Base-by-base conservation (phyloP, 2,888 invertebrate genomes). In the Ligdia adustata region DNA sequence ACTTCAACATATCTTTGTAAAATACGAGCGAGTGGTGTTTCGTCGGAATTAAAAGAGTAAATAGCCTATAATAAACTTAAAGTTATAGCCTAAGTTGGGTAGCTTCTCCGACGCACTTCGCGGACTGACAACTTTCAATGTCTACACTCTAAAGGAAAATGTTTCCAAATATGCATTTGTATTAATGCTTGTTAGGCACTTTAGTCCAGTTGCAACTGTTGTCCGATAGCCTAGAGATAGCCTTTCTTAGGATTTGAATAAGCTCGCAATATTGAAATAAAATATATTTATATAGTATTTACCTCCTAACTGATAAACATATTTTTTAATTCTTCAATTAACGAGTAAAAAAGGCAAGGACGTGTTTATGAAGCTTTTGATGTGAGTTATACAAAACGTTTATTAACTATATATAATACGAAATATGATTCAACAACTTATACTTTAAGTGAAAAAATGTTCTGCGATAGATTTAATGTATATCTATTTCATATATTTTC, bases 1-100 rank as follows among this genome's bases (percentile, higher is more conserved):
- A 90, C 81, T 85, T 86, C 83, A 74, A 90, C 89, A 90, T 90
- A 90, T 90, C 89, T 85, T 80, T 86, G 83, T 85, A 82, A 76
- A 81, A 78, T 69, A 75, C 72, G 81, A 80, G 78, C 78, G 79
- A 80, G 79, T 77, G 79, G 75, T 76, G 76, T 79, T 68, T 67
- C 37, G 38, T 64, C 66, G 62, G 62, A 66, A 64, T 57, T 62
- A 60, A 60, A 62, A 65, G n/a, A 63, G 9, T 59, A 57, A 57
- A 62, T 66, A 63, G 59, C 55, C 67, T n/a, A n/a, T n/a, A n/a
- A n/a, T n/a, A n/a, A n/a, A 68, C 60, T 66, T 53, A 55, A 51
- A 45, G 37, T 50, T 28, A 46, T 59, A 59, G 52, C 50, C 49
- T 60, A 64, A 60, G 70, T 70, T 65, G 62, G 50, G 22, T 70